These are phyloP conservation scores for Drosophila paucipuncta DNA, from an alignment of 2,888 invertebrate species.

Conservation along the genomic window DNA sequence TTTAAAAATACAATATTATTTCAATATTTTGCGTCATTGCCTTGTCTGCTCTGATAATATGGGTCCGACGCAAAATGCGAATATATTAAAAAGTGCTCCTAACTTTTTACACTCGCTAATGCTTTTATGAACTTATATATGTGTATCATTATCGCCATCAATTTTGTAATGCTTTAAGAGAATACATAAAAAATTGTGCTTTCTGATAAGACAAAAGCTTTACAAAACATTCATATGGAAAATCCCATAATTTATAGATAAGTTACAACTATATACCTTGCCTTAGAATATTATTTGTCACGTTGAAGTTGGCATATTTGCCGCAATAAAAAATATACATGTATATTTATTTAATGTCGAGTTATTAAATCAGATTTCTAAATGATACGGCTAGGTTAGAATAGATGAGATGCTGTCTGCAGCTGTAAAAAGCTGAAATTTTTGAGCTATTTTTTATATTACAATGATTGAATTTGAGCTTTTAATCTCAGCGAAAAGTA, in stretches of 20 bases:
- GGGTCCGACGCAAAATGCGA: slow-evolving; percentile 24
- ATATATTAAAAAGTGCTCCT: background rate
- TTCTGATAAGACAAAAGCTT: slow-evolving; percentile 36
- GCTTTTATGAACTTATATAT: background rate
- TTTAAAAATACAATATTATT: slow-evolving; percentile 20
- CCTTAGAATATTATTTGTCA: background rate
- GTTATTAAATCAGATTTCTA: background rate
- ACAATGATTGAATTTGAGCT: background rate
- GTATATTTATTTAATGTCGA: background rate
- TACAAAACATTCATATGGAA: background rate
- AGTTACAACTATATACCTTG: background rate
- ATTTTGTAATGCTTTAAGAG: slow-evolving; percentile 3
- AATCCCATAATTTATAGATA: slow-evolving; percentile 4
- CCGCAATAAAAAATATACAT: background rate
- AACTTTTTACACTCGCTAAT: slow-evolving; percentile 1
- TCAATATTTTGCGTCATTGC: slow-evolving; percentile 54
- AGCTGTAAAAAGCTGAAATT: background rate
- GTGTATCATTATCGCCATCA: slow-evolving; percentile 16
- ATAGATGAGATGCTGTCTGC: background rate
- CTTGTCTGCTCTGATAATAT: slow-evolving; percentile 5
- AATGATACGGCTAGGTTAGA: background rate
- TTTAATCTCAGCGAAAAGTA: slow-evolving; percentile 5
- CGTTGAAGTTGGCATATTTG: background rate
- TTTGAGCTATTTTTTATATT: background rate
- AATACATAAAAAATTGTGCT: background rate